phyloP scores from a whole-genome alignment of 2,113 vertebrate genomes.

The Eubucco bourcierii region DNA sequence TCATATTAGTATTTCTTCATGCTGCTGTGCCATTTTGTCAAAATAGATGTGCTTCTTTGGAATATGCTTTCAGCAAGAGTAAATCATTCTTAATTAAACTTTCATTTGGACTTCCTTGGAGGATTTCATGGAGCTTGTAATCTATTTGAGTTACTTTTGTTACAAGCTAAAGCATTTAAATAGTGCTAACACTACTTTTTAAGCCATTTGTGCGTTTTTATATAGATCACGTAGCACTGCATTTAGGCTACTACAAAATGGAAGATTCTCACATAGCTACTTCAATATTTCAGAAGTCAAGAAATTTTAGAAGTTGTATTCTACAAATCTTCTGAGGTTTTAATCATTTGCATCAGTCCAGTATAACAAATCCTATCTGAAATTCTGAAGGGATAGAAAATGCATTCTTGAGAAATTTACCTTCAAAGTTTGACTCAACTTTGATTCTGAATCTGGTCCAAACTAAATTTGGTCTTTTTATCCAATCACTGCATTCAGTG shows the following conservation, averaged over 20 bases:
- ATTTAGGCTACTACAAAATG: background rate
- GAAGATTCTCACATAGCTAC: background rate
- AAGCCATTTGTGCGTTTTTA: background rate
- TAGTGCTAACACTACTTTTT: background rate
- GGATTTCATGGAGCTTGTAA: background rate
- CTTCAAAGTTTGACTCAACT: background rate
- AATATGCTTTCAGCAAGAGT: background rate
- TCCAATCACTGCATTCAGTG: background rate
- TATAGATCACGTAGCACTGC: background rate
- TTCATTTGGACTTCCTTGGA: background rate
- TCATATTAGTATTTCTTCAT: background rate
- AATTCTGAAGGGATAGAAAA: background rate
- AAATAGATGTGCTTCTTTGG: background rate
- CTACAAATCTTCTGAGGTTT: background rate
- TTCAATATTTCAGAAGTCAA: background rate
- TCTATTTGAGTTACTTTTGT: background rate
- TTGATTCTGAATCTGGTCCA: background rate
- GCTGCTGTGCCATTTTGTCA: background rate
- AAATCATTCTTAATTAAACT: slow-evolving; percentile 20
- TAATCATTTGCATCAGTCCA: background rate
- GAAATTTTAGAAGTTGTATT: background rate
- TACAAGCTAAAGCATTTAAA: background rate
- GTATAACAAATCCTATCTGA: background rate
- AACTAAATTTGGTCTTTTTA: background rate
- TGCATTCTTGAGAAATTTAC: background rate